Evolutionary conservation across 2,113 vertebrate species (phyloP), one percentile per base, ranked within the genome.

Genomic region (Osmerus mordax): DNA sequence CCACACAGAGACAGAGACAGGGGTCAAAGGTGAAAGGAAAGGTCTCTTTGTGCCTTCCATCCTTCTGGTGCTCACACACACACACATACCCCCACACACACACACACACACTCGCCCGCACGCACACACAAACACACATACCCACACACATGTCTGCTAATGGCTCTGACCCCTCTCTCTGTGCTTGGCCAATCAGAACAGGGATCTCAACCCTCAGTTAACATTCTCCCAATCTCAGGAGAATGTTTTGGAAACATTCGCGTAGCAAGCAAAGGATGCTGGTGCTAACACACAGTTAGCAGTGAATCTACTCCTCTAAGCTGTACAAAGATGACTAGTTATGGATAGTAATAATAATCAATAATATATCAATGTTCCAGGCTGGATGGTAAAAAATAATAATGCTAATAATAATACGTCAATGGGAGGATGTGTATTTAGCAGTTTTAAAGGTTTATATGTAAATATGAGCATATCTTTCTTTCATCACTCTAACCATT

Each of bases 351-450:
- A 90, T 90, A 91, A 90, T 89, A 90, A 90, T 89, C 89, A 88
- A 84, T 90, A 90, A 93, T 91, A 91, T 93, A 92, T 91, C 91
- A 86, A 81, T 84, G 87, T 89, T 87, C 83, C 85, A 84, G 87
- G 86, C 85, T 87, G 89, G 88, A 88, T 85, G 87, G 87, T 89
- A 85, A 90, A 83, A 68, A 81, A 88, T 81, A 84, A 90, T 84
- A 77, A 84, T 89, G 76, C 84, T 90, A 80, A 85, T 87, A 81
- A 83, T 83, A 75, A 70, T 71, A 82, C 69, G 65, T 71, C 72
- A 88, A 84, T 74, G 60, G 85, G 82, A 87, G 84, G 88, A 87
- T 83, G 84, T 89, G 84, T 89, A 89, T 86, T 89, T 89, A 89
- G 86, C 85, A 73, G 80, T 88, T 89, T 78, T 61, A 86, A 78